Evolutionary conservation across 2,888 invertebrate species (phyloP), one percentile per base, ranked within the genome.

Genomic region (Chaitophorus viminalis): DNA sequence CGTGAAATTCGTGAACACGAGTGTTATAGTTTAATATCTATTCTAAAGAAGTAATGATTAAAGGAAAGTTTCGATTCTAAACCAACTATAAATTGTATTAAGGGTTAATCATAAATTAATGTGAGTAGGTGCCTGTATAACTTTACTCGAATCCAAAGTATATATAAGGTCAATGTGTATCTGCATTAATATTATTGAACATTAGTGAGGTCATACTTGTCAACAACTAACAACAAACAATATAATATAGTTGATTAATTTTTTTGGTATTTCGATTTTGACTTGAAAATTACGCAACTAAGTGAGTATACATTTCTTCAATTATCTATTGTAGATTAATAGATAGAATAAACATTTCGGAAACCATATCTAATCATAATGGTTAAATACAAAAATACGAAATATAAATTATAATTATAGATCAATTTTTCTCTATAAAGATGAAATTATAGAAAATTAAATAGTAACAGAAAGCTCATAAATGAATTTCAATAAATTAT

Each of bases 1-100:
- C 25, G 60, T 78, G 60, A 81, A 70, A 31, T 70, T 70, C 25
- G 29, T 25, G 46, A 70, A 46, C 1, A 70, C 29, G 18, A 21
- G 29, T 82, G 29, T n/a, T n/a, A 60, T 79, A 79, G 18, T 65
- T 36, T 65, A 70, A 39, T 79, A 68, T 14, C 31, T 82, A 82
- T 82, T 75, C 83, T 83, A 83, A 75, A 75, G 29, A 83, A 75
- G n/a, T 52, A 72, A 11, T 29, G 29, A 4, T 8, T 60, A 60
- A 83, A 75, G 65, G 60, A 75, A 83, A 83, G 83, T 83, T 83
- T 83, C 83, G 75, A 83, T 46, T 75, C 39, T 60, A 65, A 18
- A 75, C 54, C 1, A 70, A 74, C n/a, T n/a, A n/a, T n/a, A n/a
- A n/a, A n/a, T n/a, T 29, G 46, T 39, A 68, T 60, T 33, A 18